Evolutionary conservation across 2,888 invertebrate species (phyloP), one percentile per base, ranked within the genome.

Genomic region (Hydrotaea diabolus): DNA sequence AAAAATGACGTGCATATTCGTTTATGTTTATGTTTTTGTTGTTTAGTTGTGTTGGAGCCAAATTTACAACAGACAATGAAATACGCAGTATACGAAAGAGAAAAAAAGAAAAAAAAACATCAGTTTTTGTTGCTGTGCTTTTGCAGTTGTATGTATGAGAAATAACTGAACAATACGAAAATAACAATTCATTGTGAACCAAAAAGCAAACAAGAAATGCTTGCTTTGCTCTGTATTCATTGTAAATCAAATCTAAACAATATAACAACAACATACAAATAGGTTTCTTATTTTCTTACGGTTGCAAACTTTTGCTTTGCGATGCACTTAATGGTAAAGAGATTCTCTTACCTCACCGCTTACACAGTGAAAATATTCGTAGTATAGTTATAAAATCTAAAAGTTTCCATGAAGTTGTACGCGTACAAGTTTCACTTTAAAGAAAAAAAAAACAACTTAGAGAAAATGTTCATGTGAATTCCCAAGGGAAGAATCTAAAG

Each of bases 71-170:
- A 43, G 13, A 66, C 39, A 43, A 46, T 15, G 69, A 66, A 66
- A 59, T 23, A 59, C 23, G 26, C 59, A 59, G 8, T 21, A 74
- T 64, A 72, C 49, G 85, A 77, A 77, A 82, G 78, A 80, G 80
- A 87, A 83, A 87, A 87, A 87, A 79, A 83, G 79, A 86, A 86
- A 80, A 88, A 89, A 88, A 81, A 74, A 86, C 84, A 73, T 82
- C 72, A 59, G 77, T 69, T 74, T 81, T 59, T 26, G 23, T 62
- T 71, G 49, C n/a, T 13, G 59, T 26, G 15, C 11, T 23, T 23
- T 62, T 15, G n/a, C 26, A 43, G 26, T 59, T 2, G 11, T 62
- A n/a, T 36, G 13, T 26, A 62, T 31, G 17, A 62, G 31, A 59
- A 59, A 36, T n/a, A 62, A 17, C 31, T 3, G n/a, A 62, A 62